Evolutionary conservation across 2,113 vertebrate genomes (phyloP), one percentile per base, ranked within the genome.

Genomic region (Leptosomus discolor): DNA sequence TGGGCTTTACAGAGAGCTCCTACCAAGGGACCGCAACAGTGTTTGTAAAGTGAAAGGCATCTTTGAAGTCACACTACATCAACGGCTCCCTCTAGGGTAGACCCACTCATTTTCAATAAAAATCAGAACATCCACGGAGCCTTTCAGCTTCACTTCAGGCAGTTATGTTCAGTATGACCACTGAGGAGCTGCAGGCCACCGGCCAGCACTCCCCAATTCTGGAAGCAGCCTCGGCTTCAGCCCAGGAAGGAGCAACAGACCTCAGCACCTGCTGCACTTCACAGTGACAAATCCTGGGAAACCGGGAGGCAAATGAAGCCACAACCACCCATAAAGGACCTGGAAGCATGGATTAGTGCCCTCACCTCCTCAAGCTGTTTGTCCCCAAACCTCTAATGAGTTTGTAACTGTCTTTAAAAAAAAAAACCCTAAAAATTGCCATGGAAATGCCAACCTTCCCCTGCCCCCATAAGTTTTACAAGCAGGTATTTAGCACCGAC

Each of bases 121-220:
- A 50, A 19, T 1, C 8, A 63, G 30, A 48, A 61, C 0, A 0
- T 15, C 63, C 30, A 18, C 20, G 0, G 8, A 61, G 36, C 20
- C 48, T 45, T 61, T 29, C 45, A 39, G 39, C 54, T 54, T n/a
- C 29, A 3, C 70, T 39, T 56, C 20, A 9, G 50, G 24, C 41
- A 23, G 13, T 27, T 32, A 45, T 5, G 20, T 29, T 24, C 15
- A 30, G 1, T 4, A 7, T 1, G 3, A 70, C 8, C 41, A 32
- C 3, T 1, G 0, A 56, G 36, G 41, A 48, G 18, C 56, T 43
- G 32, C 11, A 18, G 16, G 56, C 37, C 54, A 21, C 46, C 36
- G 26, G 26, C 22, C 56, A 32, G 50, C 24, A 21, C 24, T 16
- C 16, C n/a, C 15, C 15, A 3, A 2, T 26, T 12, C 26, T 22